Conservation (phyloP, 2,888 invertebrate genomes). For the Sinotaia quadrata region DNA sequence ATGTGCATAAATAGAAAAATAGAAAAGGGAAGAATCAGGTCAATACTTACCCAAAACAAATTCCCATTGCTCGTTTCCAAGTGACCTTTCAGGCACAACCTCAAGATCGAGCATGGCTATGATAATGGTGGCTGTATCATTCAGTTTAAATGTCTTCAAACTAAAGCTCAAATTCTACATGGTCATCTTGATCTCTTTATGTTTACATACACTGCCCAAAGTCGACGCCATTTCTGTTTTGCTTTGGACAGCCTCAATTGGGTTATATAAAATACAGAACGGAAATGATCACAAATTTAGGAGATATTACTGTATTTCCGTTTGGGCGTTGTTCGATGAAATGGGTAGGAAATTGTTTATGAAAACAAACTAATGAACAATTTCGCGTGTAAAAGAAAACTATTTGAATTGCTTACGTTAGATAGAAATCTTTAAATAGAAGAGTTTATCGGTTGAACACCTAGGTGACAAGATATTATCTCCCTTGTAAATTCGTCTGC, state of each 20-base stretch:
- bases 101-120: slow-evolving; percentile 91
- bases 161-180: slow-evolving; percentile 8
- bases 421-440: no score
- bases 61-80: slow-evolving; percentile 98
- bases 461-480: no score
- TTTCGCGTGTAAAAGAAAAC: no score
- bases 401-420: no score
- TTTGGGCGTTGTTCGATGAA: no score
- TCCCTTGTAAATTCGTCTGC: slow-evolving; percentile 21
- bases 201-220: slow-evolving; percentile 24
- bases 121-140: slow-evolving; percentile 18
- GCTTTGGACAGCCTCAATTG: slow-evolving; percentile 36
- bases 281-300: no score
- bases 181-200: background rate
- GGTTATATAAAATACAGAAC: slow-evolving; percentile 15
- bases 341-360: no score
- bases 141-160: slow-evolving; percentile 3
- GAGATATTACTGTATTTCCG: no score
- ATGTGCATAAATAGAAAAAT: slow-evolving; percentile 35
- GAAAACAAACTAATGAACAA: no score
- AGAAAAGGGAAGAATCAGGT: slow-evolving; percentile 16
- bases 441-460: no score
- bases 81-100: slow-evolving; percentile 87
- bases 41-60: slow-evolving; percentile 88
- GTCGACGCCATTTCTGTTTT: slow-evolving; percentile 64